These are phyloP conservation scores for Lypha dubia DNA, from an alignment of 2,888 invertebrate genomes.

Conservation along the genomic window DNA sequence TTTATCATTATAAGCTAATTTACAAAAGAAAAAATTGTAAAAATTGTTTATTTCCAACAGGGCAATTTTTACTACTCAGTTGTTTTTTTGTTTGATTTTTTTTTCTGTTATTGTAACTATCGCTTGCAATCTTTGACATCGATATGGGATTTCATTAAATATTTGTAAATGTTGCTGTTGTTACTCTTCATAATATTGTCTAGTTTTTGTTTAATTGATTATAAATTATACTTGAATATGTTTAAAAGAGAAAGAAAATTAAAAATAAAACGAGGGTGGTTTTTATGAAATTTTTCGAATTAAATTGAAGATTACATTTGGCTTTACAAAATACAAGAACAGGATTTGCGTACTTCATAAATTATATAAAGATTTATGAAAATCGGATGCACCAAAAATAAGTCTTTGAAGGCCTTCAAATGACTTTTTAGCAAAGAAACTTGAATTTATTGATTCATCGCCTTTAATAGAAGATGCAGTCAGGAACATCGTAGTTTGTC, in stretches of 20 bases:
- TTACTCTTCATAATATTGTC: conserved; percentile 35
- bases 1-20: too few species aligned
- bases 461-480: too few species aligned
- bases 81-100: conserved; percentile 28
- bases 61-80: not conserved
- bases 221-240: conserved; percentile 33
- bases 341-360: too few species aligned
- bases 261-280: conserved; percentile 28
- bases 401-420: too few species aligned
- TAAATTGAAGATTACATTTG: not conserved
- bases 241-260: not conserved
- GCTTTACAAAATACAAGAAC: too few species aligned
- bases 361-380: too few species aligned
- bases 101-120: conserved; percentile 49
- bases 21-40: too few species aligned
- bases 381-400: too few species aligned
- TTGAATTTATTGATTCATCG: too few species aligned
- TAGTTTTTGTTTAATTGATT: conserved; percentile 65
- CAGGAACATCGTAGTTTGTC: too few species aligned
- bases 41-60: not conserved
- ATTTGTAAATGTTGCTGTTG: conserved; percentile 58
- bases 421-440: too few species aligned
- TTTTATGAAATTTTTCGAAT: not conserved
- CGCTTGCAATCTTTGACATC: conserved; percentile 65
- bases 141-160: conserved; percentile 71